Base-by-base conservation (phyloP, 2,113 vertebrate genomes). In the Ciconia stormi region DNA sequence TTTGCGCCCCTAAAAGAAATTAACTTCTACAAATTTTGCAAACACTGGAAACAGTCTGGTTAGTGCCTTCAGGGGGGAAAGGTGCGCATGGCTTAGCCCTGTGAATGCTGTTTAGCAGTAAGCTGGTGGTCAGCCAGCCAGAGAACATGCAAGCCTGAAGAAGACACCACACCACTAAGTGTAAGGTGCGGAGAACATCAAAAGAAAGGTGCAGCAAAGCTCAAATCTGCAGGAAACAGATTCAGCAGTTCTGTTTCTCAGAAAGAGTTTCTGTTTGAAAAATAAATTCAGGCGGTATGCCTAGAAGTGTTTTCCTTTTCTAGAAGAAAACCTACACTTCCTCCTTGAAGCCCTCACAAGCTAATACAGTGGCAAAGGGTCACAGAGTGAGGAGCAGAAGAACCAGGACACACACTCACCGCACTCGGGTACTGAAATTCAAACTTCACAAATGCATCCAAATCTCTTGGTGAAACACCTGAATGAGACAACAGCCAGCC, bases 351-450 rank as follows among this genome's bases (percentile, higher is more conserved):
- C 30, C 70, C 73, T 74, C 46, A 27, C 49, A 72, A 74, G 50
- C 40, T 72, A 71, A 84, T 21, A 32, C 73, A 96, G 38, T 9
- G n/a, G 38, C 16, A 85, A 85, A 58, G 2, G 17, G 42, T 21
- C 17, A 67, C n/a, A 72, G 50, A 11, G 5, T 29, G 32, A 78
- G 56, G 59, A 40, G 44, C n/a, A 81, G 34, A 72, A 82, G 65
- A 73, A 58, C 52, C 67, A 88, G 66, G 3, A 81, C 74, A 82
- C 46, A 25, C 32, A 97, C 99, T 99, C 95, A 99, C 99, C 95
- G 98, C 89, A 85, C 99, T 99, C 1, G 99, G 99, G 93, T 99
- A 99, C 15, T 99, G 99, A 93, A 99, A 99, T 80, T 99, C 99
- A 97, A 99, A 99, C 97, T 99, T 99, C 55, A 99, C 97, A 96